phyloP scores from a whole-genome alignment of 2,888 invertebrate genomes.

The Hyalella azteca region DNA sequence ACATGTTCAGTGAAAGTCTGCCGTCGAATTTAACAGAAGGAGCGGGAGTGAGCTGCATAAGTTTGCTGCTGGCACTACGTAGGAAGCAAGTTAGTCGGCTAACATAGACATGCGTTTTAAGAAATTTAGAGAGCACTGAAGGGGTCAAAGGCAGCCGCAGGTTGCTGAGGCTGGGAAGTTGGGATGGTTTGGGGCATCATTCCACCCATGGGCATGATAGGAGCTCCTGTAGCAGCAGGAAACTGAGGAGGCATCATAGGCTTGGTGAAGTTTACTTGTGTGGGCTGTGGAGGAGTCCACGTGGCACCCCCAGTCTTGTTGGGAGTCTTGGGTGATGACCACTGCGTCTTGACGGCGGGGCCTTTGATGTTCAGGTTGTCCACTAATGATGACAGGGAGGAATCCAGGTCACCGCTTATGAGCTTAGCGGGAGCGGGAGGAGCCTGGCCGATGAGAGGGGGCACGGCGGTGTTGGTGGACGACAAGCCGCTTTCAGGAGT shows the following conservation, averaged over 20 bases:
- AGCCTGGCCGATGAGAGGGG: not conserved
- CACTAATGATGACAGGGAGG: conserved; percentile 57
- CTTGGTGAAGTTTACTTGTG: conserved; percentile 37
- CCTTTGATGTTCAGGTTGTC: conserved; percentile 59
- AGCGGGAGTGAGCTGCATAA: too few relatives aligned
- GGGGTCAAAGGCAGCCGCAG: conserved; percentile 49
- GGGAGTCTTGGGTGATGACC: conserved; percentile 56
- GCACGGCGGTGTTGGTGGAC: not conserved
- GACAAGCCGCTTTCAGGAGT: conserved; percentile 67
- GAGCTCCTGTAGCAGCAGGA: conserved; percentile 34
- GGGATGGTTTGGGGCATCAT: conserved; percentile 12
- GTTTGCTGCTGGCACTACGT: too few relatives aligned
- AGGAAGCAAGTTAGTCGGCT: too few relatives aligned
- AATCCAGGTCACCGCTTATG: conserved; percentile 58
- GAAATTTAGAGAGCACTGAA: conserved; percentile 54
- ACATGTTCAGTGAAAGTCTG: too few relatives aligned
- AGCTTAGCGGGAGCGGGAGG: conserved; percentile 46
- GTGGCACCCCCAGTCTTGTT: conserved; percentile 56
- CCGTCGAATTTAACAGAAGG: too few relatives aligned
- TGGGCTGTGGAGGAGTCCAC: conserved; percentile 51
- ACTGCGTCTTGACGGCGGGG: conserved; percentile 50
- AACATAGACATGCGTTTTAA: too few relatives aligned
- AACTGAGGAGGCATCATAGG: conserved; percentile 16
- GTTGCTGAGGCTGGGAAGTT: conserved; percentile 42
- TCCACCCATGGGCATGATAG: conserved; percentile 40